These are phyloP conservation scores for Phrynosoma blainvillii DNA, from an alignment of 2,113 vertebrate genomes.

Conservation along the genomic window DNA sequence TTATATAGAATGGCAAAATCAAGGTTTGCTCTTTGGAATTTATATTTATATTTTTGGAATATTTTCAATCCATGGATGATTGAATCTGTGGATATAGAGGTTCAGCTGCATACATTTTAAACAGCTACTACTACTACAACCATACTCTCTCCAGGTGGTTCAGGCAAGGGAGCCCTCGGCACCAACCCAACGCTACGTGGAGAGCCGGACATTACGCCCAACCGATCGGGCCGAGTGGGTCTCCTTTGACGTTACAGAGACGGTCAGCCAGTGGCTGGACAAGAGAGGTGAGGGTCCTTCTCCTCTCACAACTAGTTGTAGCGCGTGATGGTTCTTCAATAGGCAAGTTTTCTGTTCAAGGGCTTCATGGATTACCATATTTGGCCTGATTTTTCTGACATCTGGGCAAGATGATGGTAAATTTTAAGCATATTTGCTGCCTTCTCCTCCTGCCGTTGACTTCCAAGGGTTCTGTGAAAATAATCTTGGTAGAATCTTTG, in stretches of 20 bases:
- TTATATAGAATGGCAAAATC: too few relatives aligned
- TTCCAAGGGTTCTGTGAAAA: too few relatives aligned
- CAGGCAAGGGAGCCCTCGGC: slow-evolving; percentile 79
- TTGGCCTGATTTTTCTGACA: background rate
- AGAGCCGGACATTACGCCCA: slow-evolving; percentile 81
- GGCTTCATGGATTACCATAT: background rate
- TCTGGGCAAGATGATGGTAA: background rate
- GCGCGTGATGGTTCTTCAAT: background rate
- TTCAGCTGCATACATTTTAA: too few relatives aligned
- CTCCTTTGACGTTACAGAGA: slow-evolving; percentile 84
- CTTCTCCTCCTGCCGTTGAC: background rate
- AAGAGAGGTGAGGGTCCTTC: slow-evolving; percentile 75
- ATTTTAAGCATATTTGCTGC: background rate
- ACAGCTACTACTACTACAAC: background rate
- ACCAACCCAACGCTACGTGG: slow-evolving; percentile 82
- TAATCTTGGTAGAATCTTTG: too few relatives aligned
- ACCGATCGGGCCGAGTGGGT: slow-evolving; percentile 82
- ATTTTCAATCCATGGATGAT: too few relatives aligned
- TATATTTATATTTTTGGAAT: too few relatives aligned
- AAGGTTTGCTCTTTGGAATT: too few relatives aligned
- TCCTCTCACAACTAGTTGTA: background rate
- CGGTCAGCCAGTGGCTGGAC: slow-evolving; percentile 82
- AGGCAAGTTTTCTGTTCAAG: background rate
- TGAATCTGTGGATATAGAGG: too few relatives aligned
- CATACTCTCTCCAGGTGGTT: slow-evolving; percentile 71